These are phyloP conservation scores for Seriola quinqueradiata DNA, from an alignment of 2,113 vertebrate species.

Conservation along the genomic window DNA sequence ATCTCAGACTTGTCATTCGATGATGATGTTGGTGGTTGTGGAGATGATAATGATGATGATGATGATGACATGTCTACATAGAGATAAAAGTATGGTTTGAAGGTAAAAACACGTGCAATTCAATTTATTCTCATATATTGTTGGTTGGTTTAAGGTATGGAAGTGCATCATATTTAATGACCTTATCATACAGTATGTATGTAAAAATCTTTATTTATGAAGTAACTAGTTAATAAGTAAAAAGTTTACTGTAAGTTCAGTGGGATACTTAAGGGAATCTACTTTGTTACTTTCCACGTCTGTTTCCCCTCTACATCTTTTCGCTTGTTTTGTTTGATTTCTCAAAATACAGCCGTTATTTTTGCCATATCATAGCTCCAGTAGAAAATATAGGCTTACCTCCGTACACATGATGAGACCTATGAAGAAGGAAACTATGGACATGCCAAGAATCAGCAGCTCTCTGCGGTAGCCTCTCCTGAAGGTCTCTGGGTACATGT, in stretches of 20 bases:
- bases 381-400: constrained; percentile 76
- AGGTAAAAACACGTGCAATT: neutral
- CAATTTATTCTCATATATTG: too few relatives aligned
- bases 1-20: neutral
- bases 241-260: too few relatives aligned
- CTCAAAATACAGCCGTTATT: too few relatives aligned
- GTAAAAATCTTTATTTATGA: too few relatives aligned
- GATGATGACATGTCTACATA: constrained; percentile 16
- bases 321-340: too few relatives aligned
- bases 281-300: too few relatives aligned
- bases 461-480: constrained; percentile 95
- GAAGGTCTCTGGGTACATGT: constrained; percentile 98
- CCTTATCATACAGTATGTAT: neutral
- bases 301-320: too few relatives aligned
- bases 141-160: too few relatives aligned
- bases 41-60: constrained; percentile 3
- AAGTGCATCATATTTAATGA: neutral
- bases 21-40: constrained; percentile 11
- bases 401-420: constrained; percentile 97
- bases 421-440: constrained; percentile 91
- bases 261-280: too few relatives aligned
- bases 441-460: constrained; percentile 93
- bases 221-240: too few relatives aligned
- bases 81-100: constrained; percentile 6
- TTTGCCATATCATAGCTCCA: too few relatives aligned